These are phyloP conservation scores for Leucosticte australis DNA, from an alignment of 2,113 vertebrate genomes.

Conservation along the genomic window DNA sequence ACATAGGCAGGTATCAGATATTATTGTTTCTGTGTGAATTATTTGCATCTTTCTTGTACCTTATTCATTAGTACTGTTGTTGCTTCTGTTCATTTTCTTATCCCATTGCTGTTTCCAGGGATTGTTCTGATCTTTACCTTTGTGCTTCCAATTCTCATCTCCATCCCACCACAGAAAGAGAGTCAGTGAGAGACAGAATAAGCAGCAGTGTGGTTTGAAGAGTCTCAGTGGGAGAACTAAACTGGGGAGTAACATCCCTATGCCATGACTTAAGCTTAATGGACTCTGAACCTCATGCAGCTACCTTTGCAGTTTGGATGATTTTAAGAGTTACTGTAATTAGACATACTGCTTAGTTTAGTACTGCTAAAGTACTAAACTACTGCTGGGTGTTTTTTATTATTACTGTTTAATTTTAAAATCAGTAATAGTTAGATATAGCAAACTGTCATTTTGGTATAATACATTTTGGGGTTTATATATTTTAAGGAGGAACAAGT, in stretches of 20 bases:
- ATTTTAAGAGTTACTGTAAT: not conserved
- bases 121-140: not conserved
- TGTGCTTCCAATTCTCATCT: no score
- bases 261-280: not conserved
- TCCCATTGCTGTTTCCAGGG: not conserved
- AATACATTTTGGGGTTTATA: not conserved
- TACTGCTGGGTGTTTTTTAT: not conserved
- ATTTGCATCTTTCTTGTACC: not conserved
- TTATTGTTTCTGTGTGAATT: not conserved
- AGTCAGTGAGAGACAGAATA: not conserved
- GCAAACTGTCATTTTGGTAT: not conserved
- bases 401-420: not conserved
- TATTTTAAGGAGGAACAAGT: not conserved
- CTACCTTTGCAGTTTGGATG: not conserved
- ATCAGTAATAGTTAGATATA: not conserved
- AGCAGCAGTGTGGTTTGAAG: not conserved
- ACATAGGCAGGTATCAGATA: not conserved
- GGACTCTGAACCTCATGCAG: not conserved
- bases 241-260: not conserved
- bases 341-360: not conserved
- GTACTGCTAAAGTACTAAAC: not conserved
- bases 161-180: rapidly evolving
- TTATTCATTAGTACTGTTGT: not conserved
- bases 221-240: not conserved
- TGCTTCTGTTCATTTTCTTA: not conserved